A percentile compares a stretch with the other conserved stretches of the same genome.
phyloP scores from a whole-genome alignment of 2,797 vertebrate species.

The Thalassophryne amazonica region DNA sequence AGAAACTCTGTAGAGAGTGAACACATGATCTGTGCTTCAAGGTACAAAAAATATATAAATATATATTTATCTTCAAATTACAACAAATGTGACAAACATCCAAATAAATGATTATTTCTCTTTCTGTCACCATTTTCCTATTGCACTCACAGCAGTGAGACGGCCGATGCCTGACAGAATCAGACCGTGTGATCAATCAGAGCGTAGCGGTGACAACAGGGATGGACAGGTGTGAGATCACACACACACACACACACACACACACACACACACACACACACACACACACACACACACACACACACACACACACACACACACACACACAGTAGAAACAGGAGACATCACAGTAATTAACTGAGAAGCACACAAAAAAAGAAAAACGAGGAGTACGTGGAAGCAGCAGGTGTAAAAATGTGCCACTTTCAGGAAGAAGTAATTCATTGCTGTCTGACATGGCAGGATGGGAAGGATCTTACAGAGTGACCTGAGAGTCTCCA shows the following conservation, averaged over 20 bases:
- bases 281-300: conserved; percentile 10
- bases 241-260: conserved; percentile 13
- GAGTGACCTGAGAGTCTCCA: conserved; percentile 68
- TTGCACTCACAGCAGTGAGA: conserved; percentile 24
- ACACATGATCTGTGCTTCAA: no score
- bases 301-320: conserved; percentile 2
- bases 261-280: not conserved
- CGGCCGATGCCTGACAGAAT: conserved; percentile 57
- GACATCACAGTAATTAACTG: conserved; percentile 31
- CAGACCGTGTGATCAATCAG: conserved; percentile 69
- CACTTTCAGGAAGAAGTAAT: conserved; percentile 42
- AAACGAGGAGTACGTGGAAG: conserved; percentile 31
- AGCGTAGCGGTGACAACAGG: conserved; percentile 46
- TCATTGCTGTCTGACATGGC: conserved; percentile 47
- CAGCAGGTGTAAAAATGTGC: conserved; percentile 40
- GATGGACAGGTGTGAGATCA: conserved; percentile 41
- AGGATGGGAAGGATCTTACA: conserved; percentile 57
- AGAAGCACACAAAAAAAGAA: conserved; percentile 2
- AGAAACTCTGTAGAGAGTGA: not conserved
- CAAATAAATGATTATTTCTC: conserved; percentile 1
- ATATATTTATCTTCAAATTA: no score
- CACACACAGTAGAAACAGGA: conserved; percentile 15
- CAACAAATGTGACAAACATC: conserved; percentile 16
- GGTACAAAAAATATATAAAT: no score
- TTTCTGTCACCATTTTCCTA: conserved; percentile 2